These are phyloP conservation scores for Poecilia picta DNA, from an alignment of 2,797 vertebrate species.

Conservation along the genomic window DNA sequence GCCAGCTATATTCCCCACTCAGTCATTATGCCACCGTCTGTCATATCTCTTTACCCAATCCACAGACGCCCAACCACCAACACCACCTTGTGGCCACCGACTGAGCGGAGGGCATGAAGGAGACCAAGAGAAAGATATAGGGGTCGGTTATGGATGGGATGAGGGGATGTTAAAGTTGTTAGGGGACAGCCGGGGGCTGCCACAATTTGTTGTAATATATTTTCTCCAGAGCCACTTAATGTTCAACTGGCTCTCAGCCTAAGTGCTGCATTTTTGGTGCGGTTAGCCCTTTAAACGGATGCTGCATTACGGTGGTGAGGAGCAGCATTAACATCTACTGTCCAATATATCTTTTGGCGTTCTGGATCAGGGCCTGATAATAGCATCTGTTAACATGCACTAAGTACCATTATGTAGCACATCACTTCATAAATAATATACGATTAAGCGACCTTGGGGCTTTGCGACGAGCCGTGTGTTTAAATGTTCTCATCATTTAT, in stretches of 20 bases:
- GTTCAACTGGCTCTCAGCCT: conserved; percentile 87
- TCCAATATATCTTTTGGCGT: conserved; percentile 96
- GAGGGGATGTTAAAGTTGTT: conserved; percentile 71
- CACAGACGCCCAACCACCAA: conserved; percentile 28
- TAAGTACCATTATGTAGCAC: conserved; percentile 99
- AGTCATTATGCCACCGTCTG: conserved; percentile 60
- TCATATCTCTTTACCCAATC: conserved; percentile 46
- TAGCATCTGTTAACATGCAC: conserved; percentile 99
- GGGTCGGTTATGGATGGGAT: conserved; percentile 72
- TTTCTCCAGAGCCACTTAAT: conserved; percentile 87
- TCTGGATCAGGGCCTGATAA: conserved; percentile 95
- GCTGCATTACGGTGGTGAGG: conserved; percentile 85
- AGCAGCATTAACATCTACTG: conserved; percentile 90
- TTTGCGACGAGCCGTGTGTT: conserved; percentile 94
- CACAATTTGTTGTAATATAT: conserved; percentile 85
- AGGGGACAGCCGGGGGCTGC: conserved; percentile 73
- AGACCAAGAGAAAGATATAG: conserved; percentile 30
- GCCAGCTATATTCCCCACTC: conserved; percentile 43
- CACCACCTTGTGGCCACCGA: conserved; percentile 47
- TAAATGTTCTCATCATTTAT: conserved; percentile 99
- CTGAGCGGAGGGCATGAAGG: conserved; percentile 36
- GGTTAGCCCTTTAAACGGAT: conserved; percentile 86
- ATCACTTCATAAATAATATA: conserved; percentile 99
- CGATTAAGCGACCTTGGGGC: conserved; percentile 98
- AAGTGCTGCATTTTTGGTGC: conserved; percentile 88